phyloP scores from a whole-genome alignment of 2,888 invertebrate genomes.

The Conus canariensis region DNA sequence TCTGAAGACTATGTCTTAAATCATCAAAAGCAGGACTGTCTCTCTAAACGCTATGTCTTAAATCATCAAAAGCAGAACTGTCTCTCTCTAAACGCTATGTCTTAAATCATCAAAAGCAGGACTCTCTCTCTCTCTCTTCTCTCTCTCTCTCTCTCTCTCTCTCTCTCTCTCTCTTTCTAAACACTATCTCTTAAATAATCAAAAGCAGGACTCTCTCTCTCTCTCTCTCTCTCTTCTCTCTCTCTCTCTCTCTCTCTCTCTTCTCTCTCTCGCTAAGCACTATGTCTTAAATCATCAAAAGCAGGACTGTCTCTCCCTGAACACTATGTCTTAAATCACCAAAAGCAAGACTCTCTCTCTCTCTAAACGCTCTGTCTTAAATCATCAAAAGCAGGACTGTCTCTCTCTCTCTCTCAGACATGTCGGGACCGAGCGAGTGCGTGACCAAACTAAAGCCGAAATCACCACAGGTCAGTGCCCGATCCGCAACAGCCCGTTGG shows the following conservation, averaged over 20 bases:
- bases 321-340: background rate
- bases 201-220: background rate
- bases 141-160: slow-evolving; percentile 44
- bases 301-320: background rate
- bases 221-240: background rate
- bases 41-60: too few species aligned
- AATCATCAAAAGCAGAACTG: too few species aligned
- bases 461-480: too few species aligned
- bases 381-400: background rate
- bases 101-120: too few species aligned
- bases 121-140: background rate
- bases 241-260: slow-evolving; percentile 15
- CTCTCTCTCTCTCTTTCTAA: slow-evolving; percentile 9
- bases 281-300: background rate
- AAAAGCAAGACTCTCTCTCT: background rate
- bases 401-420: background rate
- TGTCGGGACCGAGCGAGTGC: too few species aligned
- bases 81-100: too few species aligned
- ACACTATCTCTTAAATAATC: too few species aligned
- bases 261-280: background rate
- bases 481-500: too few species aligned
- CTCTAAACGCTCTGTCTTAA: background rate
- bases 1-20: too few species aligned
- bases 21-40: too few species aligned
- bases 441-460: too few species aligned